Conservation (phyloP, 1,140 invertebrate genomes). For the Papilio polytes region DNA sequence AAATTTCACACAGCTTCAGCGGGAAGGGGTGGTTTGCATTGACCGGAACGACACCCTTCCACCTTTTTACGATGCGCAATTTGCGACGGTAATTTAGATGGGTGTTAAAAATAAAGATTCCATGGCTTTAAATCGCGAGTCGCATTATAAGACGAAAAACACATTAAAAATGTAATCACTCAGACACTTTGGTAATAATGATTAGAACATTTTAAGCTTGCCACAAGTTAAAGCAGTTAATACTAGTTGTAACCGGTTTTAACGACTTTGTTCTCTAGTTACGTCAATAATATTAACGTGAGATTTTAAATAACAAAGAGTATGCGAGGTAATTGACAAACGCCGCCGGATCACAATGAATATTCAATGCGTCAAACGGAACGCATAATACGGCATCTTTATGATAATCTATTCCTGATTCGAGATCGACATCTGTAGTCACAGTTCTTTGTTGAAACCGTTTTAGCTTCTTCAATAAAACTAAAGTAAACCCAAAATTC, state of each 20-base stretch:
- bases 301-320: conserved; percentile 14
- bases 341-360: neutral
- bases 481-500: neutral
- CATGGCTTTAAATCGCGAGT: neutral
- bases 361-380: neutral
- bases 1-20: neutral
- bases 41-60: conserved; percentile 4
- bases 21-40: conserved; percentile 7
- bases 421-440: conserved; percentile 4
- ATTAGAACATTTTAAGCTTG: neutral
- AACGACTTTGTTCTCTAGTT: neutral
- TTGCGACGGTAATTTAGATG: neutral
- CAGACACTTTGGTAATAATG: too few relatives aligned
- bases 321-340: neutral
- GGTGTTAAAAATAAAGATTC: conserved; percentile 3
- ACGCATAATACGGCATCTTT: neutral
- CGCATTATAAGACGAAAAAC: too few relatives aligned
- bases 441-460: neutral
- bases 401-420: conserved; percentile 7
- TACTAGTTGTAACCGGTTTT: neutral
- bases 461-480: neutral
- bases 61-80: neutral
- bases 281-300: conserved; percentile 15
- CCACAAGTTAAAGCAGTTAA: neutral
- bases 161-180: too few relatives aligned